These are phyloP conservation scores for Cosmia trapezina DNA, from an alignment of 2,888 invertebrate species.

Conservation along the genomic window DNA sequence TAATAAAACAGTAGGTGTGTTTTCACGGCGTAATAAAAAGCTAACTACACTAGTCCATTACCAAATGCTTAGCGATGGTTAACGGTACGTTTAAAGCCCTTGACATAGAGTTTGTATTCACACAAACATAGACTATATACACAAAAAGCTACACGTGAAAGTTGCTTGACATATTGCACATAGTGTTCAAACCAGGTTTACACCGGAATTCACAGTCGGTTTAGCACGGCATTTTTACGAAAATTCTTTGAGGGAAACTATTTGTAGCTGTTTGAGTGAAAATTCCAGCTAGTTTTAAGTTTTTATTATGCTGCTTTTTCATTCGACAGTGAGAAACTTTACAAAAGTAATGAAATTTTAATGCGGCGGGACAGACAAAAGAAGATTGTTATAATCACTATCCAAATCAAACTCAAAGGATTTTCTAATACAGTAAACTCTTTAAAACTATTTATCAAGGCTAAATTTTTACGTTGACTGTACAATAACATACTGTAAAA, in stretches of 20 bases:
- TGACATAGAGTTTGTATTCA: constrained; percentile 53
- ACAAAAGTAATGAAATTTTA: not conserved
- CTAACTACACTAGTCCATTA: constrained; percentile 55
- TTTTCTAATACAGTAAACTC: not conserved
- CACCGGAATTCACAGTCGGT: constrained; percentile 51
- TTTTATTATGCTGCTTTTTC: constrained; percentile 12
- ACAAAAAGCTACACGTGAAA: not conserved
- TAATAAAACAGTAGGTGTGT: constrained; percentile 42
- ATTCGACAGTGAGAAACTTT: not conserved
- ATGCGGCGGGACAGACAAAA: too few relatives aligned
- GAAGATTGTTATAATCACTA: too few relatives aligned
- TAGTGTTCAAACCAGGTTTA: too few relatives aligned
- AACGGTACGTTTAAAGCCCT: constrained; percentile 28
- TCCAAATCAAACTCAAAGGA: not conserved
- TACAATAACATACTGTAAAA: too few relatives aligned
- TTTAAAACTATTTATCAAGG: not conserved
- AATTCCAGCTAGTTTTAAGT: constrained; percentile 16
- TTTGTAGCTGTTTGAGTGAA: constrained; percentile 23
- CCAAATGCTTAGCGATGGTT: constrained; percentile 46
- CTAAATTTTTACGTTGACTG: too few relatives aligned
- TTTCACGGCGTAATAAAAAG: constrained; percentile 51
- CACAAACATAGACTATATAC: constrained; percentile 15
- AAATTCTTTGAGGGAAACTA: constrained; percentile 44
- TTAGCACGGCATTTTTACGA: constrained; percentile 55
- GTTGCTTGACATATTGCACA: not conserved